Base-by-base conservation (phyloP, 53 echinoderm and acorn worm species). In the Henricia sp. region DNA sequence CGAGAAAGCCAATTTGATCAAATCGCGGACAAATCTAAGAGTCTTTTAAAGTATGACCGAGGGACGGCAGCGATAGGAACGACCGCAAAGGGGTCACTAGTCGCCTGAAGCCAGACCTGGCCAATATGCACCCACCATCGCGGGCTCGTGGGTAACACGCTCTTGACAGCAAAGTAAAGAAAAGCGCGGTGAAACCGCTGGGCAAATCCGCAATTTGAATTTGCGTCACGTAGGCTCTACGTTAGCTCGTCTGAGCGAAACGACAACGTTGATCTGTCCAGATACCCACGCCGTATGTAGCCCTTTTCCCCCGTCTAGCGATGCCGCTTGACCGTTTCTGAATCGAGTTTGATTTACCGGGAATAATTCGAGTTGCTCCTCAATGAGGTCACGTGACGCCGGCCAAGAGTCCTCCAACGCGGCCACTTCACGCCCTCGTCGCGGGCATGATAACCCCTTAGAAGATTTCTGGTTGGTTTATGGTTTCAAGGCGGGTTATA, bases 401-500 rank as follows among this genome's bases (percentile, higher is more conserved):
- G 64, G 63, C 64, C 10, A 23, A 80, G 80, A 64, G 64, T 64
- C 34, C 80, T 80, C 46, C 29, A 64, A 19, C 80, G 3, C 0
- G 46, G 35, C 32, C 42, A 80, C 80, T 80, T 64, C 32, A 44
- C 43, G 63, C 34, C 40, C 8, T 43, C 43, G 60, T 60, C 38
- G 39, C 28, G 39, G 25, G 42, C 43, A 20, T 32, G 64, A 63
- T 80, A 63, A 46, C 63, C 63, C 50, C 9, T 11, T 13, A 80
- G 30, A 32, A 62, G 63, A 33, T 43, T 80, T 80, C 35, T 6
- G 46, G 21, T 1, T 14, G 80, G 80, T 80, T 80, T 80, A 80
- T 80, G 64, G 80, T 80, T 80, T 80, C 80, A 80, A 34, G 32
- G n/a, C 4, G 63, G 80, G 3, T 46, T 14, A 46, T 20, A 21